Base-by-base conservation (phyloP, 2,113 vertebrate species). In the Stictonetta naevosa region DNA sequence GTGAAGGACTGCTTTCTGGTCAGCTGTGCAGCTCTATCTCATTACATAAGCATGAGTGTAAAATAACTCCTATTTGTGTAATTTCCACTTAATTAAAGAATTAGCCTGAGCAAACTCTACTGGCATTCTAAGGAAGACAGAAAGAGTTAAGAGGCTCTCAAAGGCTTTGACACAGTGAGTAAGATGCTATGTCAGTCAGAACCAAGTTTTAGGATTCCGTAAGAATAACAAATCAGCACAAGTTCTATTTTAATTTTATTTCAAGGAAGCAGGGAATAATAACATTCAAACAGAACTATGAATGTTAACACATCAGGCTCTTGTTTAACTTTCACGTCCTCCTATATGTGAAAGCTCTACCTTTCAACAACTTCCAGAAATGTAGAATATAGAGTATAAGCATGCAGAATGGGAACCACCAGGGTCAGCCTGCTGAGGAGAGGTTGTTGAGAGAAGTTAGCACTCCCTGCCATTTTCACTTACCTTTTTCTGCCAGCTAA, bases 61-160 rank as follows among this genome's bases (percentile, higher is more conserved):
- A 93, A 95, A 62, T 66, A 95, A 86, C 40, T 93, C 44, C 60
- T 48, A 52, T 94, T 84, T 84, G 44, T 84, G 50, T 52, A 20
- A 88, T 94, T 96, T 96, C 83, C 88, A 88, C 88, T 86, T 87
- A 74, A 94, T 92, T 86, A 90, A 92, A 90, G 68, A 93, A 94
- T 94, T 44, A 79, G 38, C 55, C 88, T 66, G 46, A 94, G 44
- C 38, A 86, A 85, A 88, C 11, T 67, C 23, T 38, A 74, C 33
- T n/a, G 79, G 33, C 23, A 76, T 88, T 75, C 72, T 75, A 81
- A 72, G 42, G 50, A 74, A 90, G 31, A 76, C 29, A 86, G 59
- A 56, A 84, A 77, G 76, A 83, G 29, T 52, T 67, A 26, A 52
- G 19, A 80, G 50, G 7, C 55, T 62, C 62, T 71, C 60, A 62